Evolutionary conservation across 92 coral and sea anemone species (phyloP), one percentile per base, ranked within the genome.

Genomic region (Meandrina meandrites): DNA sequence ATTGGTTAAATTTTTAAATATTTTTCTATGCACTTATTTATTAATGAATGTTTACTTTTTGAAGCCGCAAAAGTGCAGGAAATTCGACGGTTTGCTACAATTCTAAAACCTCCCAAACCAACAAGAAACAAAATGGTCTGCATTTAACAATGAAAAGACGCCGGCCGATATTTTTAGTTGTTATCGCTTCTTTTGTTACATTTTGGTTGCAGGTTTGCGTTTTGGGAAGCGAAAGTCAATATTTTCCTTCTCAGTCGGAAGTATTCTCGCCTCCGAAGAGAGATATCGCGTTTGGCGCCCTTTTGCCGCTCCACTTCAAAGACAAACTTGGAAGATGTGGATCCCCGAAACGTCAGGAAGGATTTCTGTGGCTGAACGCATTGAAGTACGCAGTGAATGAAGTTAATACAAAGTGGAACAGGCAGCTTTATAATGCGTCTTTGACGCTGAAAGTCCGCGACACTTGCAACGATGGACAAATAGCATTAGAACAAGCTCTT

Each of bases 401-500:
- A 45, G 80, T 91, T 0, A 84, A 94, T 81, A 86, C 81, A 64
- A 89, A 50, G 50, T 47, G 88, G 35, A 83, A 57, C 11, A 48
- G 74, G 17, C 73, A 66, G 40, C 79, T 84, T 40, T 36, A 37
- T 35, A 94, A 93, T 78, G 30, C 90, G 22, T 90, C 94, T 5
- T 84, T 93, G 76, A 87, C 91, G 35, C 75, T 93, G 8, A 78
- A 80, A 24, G 88, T 94, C 36, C 90, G 92, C 18, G 96, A 94
- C 47, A 94, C 94, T 15, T 94, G 98, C 51, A 50, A 79, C 0
- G 91, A 87, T 60, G 79, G 36, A 34, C 75, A 58, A 53, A 80
- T 73, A 19, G 90, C 93, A 0, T 81, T 92, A 4, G 96, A 89
- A 13, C 93, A 94, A 87, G 96, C 96, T 2, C 84, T 94, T 31